phyloP scores from a whole-genome alignment of 2,888 invertebrate species.

The Blera fallax region DNA sequence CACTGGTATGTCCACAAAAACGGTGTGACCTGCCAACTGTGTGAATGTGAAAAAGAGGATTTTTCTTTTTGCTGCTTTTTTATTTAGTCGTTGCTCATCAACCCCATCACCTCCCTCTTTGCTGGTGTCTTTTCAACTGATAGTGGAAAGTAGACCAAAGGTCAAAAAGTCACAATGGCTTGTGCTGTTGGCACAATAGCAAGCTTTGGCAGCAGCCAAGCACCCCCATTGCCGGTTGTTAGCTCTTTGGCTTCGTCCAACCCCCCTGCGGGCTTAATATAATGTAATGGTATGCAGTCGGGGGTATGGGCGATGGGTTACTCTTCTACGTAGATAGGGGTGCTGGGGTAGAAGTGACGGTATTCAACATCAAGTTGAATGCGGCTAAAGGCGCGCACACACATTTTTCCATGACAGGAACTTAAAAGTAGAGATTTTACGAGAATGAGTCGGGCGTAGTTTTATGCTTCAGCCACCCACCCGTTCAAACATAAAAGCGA shows the following conservation, averaged over 20 bases:
- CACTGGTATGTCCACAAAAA: constrained; percentile 58
- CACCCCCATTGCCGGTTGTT: constrained; percentile 54
- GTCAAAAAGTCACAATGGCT: constrained; percentile 72
- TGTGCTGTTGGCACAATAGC: constrained; percentile 64
- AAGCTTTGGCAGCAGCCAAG: constrained; percentile 50
- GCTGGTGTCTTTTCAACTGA: constrained; percentile 53
- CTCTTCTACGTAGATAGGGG: background rate
- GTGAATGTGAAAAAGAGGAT: constrained; percentile 59
- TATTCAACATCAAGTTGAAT: constrained; percentile 49
- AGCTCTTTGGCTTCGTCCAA: constrained; percentile 63
- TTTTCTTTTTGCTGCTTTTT: constrained; percentile 31
- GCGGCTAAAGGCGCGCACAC: constrained; percentile 29
- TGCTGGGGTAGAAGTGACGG: constrained; percentile 7
- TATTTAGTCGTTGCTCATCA: constrained; percentile 34
- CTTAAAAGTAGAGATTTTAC: constrained; percentile 31
- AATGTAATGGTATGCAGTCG: constrained; percentile 55
- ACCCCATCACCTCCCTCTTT: background rate
- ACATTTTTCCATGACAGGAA: constrained; percentile 30
- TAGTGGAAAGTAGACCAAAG: constrained; percentile 68
- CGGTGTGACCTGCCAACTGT: constrained; percentile 70
- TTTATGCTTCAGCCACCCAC: background rate
- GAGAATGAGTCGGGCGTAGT: background rate
- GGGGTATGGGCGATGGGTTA: background rate
- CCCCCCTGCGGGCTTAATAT: constrained; percentile 61
- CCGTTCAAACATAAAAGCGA: background rate